Conservation (phyloP, 2,797 vertebrate species). For the Buceros bicornis region DNA sequence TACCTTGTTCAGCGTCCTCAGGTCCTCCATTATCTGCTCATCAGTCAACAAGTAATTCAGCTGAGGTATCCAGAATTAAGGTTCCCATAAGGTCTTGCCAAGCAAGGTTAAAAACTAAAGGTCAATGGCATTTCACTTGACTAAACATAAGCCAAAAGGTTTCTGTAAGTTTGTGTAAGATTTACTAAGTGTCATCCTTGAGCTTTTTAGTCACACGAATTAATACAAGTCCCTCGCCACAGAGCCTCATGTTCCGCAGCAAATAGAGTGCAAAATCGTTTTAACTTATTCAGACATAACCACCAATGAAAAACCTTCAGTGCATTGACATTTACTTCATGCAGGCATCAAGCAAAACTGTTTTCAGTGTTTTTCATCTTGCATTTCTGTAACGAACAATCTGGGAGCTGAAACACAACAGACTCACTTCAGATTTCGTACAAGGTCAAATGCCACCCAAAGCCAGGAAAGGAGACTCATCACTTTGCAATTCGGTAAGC, state of each 20-base stretch:
- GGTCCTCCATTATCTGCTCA: conserved; percentile 98
- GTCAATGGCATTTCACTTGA: not conserved
- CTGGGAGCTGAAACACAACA: not conserved
- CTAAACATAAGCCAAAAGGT: not conserved
- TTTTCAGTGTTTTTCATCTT: not conserved
- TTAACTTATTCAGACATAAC: not conserved
- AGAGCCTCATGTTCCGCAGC: not conserved
- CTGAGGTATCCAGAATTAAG: conserved; percentile 84
- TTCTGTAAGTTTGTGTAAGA: not conserved
- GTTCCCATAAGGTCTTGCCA: not conserved
- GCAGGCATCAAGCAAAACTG: not conserved
- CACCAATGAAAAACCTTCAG: not conserved
- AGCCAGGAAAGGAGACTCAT: not conserved
- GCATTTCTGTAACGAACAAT: not conserved
- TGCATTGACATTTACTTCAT: not conserved
- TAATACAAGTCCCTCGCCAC: not conserved
- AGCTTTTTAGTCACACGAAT: not conserved
- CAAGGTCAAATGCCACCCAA: not conserved
- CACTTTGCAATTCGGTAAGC: not conserved
- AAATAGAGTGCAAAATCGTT: not conserved
- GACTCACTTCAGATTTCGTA: not conserved
- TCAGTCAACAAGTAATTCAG: conserved; percentile 97
- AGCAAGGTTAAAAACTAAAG: conserved; percentile 3
- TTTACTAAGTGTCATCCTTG: not conserved
- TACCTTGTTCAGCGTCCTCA: conserved; percentile 96